Percentiles rank a stretch among this genome's conserved stretches.
Conservation (phyloP, 2,888 invertebrate genomes). For the Allacma fusca region DNA sequence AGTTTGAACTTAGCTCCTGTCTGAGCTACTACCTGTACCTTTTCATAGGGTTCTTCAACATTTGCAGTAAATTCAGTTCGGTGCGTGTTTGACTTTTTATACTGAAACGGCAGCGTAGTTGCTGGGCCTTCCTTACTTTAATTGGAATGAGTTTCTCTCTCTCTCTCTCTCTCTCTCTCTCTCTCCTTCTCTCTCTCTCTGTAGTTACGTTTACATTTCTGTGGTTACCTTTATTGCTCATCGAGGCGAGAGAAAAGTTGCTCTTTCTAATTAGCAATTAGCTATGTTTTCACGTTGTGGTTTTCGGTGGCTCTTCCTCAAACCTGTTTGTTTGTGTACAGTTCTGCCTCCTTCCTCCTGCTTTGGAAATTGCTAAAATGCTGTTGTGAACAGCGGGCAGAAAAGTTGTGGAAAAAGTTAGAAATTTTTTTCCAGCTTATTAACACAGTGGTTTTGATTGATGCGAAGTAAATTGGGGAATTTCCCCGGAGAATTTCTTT, state of each 20-base stretch:
- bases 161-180: no score
- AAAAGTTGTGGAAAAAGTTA: background rate
- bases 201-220: background rate
- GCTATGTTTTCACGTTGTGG: constrained; percentile 21
- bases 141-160: constrained; percentile 28
- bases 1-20: constrained; percentile 5
- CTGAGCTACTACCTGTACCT: background rate
- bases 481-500: background rate
- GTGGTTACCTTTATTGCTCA: constrained; percentile 29
- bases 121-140: background rate
- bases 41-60: no score
- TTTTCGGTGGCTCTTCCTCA: background rate
- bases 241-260: constrained; percentile 29
- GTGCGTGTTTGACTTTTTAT: constrained; percentile 7
- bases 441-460: background rate
- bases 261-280: constrained; percentile 37
- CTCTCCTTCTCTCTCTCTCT: no score
- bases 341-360: background rate
- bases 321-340: background rate
- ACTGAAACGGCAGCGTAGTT: background rate
- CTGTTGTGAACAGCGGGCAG: background rate
- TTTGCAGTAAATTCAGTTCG: background rate
- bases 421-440: background rate
- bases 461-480: constrained; percentile 1
- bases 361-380: background rate